Evolutionary conservation across 2,797 vertebrate species (phyloP).

Genomic region (Trichosurus vulpecula): DNA sequence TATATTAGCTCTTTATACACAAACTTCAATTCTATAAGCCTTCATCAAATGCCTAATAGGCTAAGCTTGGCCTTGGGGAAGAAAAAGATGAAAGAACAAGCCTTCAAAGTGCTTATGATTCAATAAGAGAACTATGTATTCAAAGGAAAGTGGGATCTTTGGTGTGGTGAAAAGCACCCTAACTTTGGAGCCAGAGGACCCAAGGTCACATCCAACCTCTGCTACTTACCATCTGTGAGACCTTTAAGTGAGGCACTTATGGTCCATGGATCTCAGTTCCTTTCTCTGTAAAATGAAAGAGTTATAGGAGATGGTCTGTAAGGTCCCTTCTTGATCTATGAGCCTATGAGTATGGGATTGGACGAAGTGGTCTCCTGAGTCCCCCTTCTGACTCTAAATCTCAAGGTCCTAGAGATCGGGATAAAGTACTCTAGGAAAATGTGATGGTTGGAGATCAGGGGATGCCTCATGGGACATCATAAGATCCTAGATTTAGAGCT

Average conservation of each 20-base stretch:
- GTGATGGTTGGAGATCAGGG: not conserved
- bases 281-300: not conserved
- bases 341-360: not conserved
- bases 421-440: not conserved
- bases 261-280: not conserved
- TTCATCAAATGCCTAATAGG: not conserved
- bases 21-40: not conserved
- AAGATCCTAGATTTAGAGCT: not conserved
- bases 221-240: too few species aligned
- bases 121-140: not conserved
- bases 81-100: not conserved
- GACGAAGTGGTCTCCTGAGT: not conserved
- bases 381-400: not conserved
- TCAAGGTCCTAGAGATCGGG: not conserved
- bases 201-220: not conserved
- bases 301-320: not conserved
- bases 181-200: too few species aligned
- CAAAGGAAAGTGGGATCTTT: not conserved
- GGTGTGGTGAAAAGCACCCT: too few species aligned
- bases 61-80: not conserved
- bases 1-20: not conserved
- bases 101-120: not conserved
- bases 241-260: not conserved
- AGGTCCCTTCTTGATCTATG: not conserved
- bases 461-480: not conserved